Conservation (phyloP, 2,888 invertebrate species). For the Unio pictorum region DNA sequence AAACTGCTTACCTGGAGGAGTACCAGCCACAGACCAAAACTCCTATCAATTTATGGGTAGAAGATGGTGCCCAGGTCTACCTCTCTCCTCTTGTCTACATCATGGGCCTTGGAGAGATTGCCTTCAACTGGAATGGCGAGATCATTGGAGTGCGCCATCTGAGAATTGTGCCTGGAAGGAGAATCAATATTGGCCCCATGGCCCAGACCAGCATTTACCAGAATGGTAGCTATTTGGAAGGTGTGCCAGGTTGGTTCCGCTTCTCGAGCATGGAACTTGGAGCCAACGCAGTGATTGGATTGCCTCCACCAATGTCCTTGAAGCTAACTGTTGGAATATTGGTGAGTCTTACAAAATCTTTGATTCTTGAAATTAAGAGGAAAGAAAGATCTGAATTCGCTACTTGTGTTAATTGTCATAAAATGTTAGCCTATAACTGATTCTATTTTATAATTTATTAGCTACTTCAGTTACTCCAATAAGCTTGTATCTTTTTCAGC, state of each 20-base stretch:
- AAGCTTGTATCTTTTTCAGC: no score
- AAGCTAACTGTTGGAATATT: conserved; percentile 49
- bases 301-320: conserved; percentile 51
- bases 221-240: conserved; percentile 33
- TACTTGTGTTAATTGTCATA: no score
- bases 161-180: conserved; percentile 52
- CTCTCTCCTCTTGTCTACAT: conserved; percentile 54
- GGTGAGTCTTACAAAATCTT: conserved; percentile 31
- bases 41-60: conserved; percentile 54
- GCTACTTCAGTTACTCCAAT: no score
- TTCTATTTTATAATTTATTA: no score
- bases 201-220: conserved; percentile 48
- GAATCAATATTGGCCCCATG: conserved; percentile 38
- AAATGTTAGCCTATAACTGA: no score
- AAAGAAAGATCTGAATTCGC: no score
- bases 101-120: conserved; percentile 52
- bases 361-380: no score
- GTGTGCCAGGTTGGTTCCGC: conserved; percentile 44
- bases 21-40: conserved; percentile 38
- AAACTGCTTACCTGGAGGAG: conserved; percentile 42
- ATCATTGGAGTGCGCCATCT: conserved; percentile 52
- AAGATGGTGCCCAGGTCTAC: conserved; percentile 40
- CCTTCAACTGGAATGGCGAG: conserved; percentile 56
- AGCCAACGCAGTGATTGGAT: conserved; percentile 35
- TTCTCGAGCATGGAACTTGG: conserved; percentile 56